Conservation (phyloP, 1,140 invertebrate genomes). For the Aphaenogaster ashmeadi region DNA sequence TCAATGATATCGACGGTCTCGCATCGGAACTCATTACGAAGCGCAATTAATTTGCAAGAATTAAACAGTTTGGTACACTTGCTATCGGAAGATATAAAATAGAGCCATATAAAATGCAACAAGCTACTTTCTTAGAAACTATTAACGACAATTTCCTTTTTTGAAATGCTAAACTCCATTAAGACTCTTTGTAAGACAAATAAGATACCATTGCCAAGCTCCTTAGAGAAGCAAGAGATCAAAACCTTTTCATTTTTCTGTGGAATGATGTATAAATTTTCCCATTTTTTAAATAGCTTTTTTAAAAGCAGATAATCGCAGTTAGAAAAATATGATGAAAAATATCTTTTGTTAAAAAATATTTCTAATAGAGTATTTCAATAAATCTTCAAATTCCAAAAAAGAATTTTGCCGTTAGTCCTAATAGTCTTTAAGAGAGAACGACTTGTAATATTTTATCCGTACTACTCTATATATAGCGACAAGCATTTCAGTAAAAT, state of each 20-base stretch:
- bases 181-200: constrained; percentile 19
- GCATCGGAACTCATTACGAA: constrained; percentile 38
- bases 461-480: background rate
- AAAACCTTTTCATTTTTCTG: background rate
- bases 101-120: background rate
- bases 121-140: background rate
- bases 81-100: background rate
- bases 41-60: constrained; percentile 58
- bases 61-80: constrained; percentile 46
- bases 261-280: background rate
- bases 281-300: background rate
- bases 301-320: background rate
- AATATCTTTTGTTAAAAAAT: background rate
- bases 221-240: background rate
- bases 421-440: background rate
- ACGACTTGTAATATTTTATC: constrained; percentile 7
- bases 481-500: constrained; percentile 37
- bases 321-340: background rate
- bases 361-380: background rate
- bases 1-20: constrained; percentile 27
- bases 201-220: background rate
- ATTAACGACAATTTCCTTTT: constrained; percentile 3
- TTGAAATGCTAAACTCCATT: background rate
- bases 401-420: constrained; percentile 5
- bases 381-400: background rate